phyloP scores from a whole-genome alignment of 2,888 invertebrate genomes.

The Tortricodes alternella region DNA sequence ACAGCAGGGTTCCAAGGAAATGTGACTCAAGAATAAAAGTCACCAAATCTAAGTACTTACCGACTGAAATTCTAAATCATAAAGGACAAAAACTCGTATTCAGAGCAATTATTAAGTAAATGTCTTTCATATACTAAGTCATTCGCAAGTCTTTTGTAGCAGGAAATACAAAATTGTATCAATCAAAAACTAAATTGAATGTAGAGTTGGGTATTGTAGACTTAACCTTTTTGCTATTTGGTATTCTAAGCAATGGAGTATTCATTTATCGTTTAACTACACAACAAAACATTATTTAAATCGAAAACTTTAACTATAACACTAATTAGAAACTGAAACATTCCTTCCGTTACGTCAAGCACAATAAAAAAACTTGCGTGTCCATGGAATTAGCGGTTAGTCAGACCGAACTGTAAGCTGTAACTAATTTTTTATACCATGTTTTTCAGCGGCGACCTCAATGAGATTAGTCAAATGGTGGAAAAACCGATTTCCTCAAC shows the following conservation, averaged over 20 bases:
- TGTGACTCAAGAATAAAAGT: neutral
- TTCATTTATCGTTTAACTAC: too few relatives aligned
- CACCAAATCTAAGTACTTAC: neutral
- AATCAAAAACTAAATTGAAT: too few relatives aligned
- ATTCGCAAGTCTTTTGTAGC: too few relatives aligned
- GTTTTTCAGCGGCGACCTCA: constrained; percentile 67
- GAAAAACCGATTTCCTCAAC: constrained; percentile 59
- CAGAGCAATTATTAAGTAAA: neutral
- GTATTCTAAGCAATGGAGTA: too few relatives aligned
- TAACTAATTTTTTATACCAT: constrained; percentile 59
- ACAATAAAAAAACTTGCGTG: constrained; percentile 51
- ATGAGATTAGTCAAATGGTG: constrained; percentile 50
- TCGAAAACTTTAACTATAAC: neutral
- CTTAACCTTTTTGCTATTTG: too few relatives aligned
- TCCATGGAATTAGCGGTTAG: constrained; percentile 61
- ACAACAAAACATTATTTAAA: neutral
- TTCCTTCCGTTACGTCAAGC: too few relatives aligned
- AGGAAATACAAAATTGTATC: too few relatives aligned
- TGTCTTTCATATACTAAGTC: too few relatives aligned
- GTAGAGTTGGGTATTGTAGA: too few relatives aligned
- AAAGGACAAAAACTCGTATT: neutral
- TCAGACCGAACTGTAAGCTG: constrained; percentile 56
- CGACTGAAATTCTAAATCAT: neutral
- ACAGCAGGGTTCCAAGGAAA: constrained; percentile 12
- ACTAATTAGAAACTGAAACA: constrained; percentile 34